Percentiles rank a stretch among this genome's conserved stretches.
Conservation (phyloP, 2,888 invertebrate genomes). For the Luperina nickerlii region DNA sequence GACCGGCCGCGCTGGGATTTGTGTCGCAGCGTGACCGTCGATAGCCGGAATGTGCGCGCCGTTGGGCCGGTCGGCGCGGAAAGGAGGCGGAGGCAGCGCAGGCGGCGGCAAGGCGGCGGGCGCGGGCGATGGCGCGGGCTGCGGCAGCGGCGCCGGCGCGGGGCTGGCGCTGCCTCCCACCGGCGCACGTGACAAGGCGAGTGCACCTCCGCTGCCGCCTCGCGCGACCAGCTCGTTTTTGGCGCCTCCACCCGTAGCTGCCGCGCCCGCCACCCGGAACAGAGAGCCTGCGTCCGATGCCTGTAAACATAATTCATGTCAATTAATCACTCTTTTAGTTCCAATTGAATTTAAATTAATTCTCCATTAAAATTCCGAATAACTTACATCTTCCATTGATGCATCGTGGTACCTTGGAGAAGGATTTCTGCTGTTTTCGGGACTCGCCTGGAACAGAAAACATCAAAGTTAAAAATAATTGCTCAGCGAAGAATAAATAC, state of each 20-base stretch:
- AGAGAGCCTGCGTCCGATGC: conserved; percentile 87
- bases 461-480: not conserved
- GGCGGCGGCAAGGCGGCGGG: conserved; percentile 92
- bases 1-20: conserved; percentile 85
- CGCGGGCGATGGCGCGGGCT: conserved; percentile 93
- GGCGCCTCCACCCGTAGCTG: conserved; percentile 91
- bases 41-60: conserved; percentile 86
- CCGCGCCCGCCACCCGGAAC: conserved; percentile 90
- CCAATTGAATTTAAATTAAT: not conserved
- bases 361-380: not conserved
- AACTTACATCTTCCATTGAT: conserved; percentile 88
- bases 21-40: conserved; percentile 86
- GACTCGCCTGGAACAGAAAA: conserved; percentile 87
- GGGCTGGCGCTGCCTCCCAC: conserved; percentile 91
- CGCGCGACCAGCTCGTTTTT: conserved; percentile 91
- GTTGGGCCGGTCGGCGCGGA: conserved; percentile 87
- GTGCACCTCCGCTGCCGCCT: conserved; percentile 92
- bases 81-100: conserved; percentile 91
- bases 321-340: not conserved
- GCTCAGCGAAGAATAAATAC: not conserved
- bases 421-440: conserved; percentile 88
- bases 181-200: conserved; percentile 91
- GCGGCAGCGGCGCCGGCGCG: conserved; percentile 92
- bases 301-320: conserved; percentile 70
- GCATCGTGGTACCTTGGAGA: conserved; percentile 88